Percentiles rank a stretch among this genome's conserved stretches.
These are phyloP conservation scores for Dissostichus mawsoni DNA, from an alignment of 2,113 vertebrate genomes.

Conservation along the genomic window DNA sequence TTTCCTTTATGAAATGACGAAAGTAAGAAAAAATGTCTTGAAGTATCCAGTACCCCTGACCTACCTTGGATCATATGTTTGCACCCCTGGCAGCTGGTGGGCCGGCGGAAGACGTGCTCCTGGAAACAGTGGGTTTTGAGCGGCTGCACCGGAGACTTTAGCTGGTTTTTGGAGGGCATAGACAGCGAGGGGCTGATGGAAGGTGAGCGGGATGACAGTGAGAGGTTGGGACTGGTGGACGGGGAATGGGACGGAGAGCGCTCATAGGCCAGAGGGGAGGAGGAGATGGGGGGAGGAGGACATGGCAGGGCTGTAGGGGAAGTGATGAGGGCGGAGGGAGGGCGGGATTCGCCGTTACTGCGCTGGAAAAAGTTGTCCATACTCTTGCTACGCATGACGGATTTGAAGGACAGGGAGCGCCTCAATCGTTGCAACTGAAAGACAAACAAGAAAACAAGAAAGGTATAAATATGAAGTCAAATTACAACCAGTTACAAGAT, in stretches of 20 bases:
- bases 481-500: neutral
- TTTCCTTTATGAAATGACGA: neutral
- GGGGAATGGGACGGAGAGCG: conserved; percentile 78
- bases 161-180: conserved; percentile 57
- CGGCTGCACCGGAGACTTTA: conserved; percentile 71
- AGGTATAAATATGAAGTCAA: neutral
- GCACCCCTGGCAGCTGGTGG: conserved; percentile 89
- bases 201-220: conserved; percentile 75
- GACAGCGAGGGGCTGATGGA: conserved; percentile 69
- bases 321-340: conserved; percentile 83
- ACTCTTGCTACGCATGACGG: conserved; percentile 92
- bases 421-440: conserved; percentile 90
- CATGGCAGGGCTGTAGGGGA: conserved; percentile 77
- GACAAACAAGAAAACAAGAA: conserved; percentile 11
- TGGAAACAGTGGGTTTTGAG: conserved; percentile 90
- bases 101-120: conserved; percentile 91
- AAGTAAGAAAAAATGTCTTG: neutral
- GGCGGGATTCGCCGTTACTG: conserved; percentile 82
- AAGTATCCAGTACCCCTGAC: conserved; percentile 21
- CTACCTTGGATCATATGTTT: conserved; percentile 91
- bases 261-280: conserved; percentile 70
- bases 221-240: conserved; percentile 76
- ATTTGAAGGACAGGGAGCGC: conserved; percentile 91
- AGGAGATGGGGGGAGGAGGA: conserved; percentile 75
- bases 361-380: conserved; percentile 92